Conservation (phyloP, 2,113 vertebrate genomes). For the Leucopsar rothschildi region DNA sequence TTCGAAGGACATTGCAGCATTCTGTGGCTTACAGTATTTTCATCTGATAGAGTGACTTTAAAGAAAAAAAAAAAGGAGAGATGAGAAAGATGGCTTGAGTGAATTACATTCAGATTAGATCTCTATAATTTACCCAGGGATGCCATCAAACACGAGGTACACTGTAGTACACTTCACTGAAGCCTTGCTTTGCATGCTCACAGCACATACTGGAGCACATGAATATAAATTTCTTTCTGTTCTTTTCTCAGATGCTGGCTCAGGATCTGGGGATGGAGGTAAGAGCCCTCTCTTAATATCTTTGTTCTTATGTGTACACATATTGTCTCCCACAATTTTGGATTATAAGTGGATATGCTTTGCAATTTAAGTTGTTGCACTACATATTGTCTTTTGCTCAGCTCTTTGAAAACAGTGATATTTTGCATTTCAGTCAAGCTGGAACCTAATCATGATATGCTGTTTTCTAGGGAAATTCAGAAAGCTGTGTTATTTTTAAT, state of each 20-base stretch:
- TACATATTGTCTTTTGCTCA: neutral
- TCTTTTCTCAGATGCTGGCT: slow-evolving; percentile 76
- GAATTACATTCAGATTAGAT: slow-evolving; percentile 21
- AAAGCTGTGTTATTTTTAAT: slow-evolving; percentile 11
- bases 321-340: neutral
- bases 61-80: neutral
- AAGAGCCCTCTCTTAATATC: slow-evolving; percentile 54
- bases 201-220: neutral
- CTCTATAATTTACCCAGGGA: slow-evolving; percentile 27
- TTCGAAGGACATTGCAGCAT: neutral
- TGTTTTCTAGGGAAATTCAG: slow-evolving; percentile 40
- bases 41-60: neutral
- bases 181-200: neutral
- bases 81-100: neutral
- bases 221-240: slow-evolving; percentile 23
- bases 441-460: neutral
- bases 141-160: neutral
- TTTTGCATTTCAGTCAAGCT: slow-evolving; percentile 37
- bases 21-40: neutral
- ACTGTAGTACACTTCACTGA: neutral
- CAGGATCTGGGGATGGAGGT: slow-evolving; percentile 86
- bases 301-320: neutral
- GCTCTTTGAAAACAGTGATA: neutral
- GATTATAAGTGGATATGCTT: neutral
- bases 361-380: neutral